Evolutionary conservation across 2,113 vertebrate species (phyloP).

Genomic region (Ophiodon elongatus): DNA sequence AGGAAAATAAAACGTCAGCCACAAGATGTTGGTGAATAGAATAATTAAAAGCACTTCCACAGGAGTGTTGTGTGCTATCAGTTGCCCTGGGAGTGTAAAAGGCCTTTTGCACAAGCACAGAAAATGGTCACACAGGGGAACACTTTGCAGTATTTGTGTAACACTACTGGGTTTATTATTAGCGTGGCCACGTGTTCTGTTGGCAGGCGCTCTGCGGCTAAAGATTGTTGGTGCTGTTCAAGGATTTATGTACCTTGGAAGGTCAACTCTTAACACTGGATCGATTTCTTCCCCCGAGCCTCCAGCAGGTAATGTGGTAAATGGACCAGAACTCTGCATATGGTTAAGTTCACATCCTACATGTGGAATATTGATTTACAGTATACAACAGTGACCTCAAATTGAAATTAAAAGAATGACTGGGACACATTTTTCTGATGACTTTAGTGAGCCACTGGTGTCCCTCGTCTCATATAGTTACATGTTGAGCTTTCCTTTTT

Average conservation of each 20-base stretch:
- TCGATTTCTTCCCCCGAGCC: neutral
- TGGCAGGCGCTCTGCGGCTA: slow-evolving; percentile 48
- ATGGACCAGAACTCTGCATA: neutral
- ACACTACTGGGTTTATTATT: slow-evolving; percentile 78
- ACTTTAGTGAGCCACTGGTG: neutral
- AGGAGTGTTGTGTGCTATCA: neutral
- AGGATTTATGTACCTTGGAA: slow-evolving; percentile 54
- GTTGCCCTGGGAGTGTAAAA: slow-evolving; percentile 3
- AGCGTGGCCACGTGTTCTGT: slow-evolving; percentile 64
- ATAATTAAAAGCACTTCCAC: neutral
- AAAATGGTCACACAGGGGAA: slow-evolving; percentile 60
- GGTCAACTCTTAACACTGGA: slow-evolving; percentile 50
- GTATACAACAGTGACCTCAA: neutral
- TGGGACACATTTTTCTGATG: neutral
- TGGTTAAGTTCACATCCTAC: neutral
- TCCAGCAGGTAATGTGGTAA: slow-evolving; percentile 3
- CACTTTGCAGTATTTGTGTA: slow-evolving; percentile 69
- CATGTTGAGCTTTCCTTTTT: neutral
- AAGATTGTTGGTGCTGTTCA: slow-evolving; percentile 28
- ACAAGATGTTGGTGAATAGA: neutral
- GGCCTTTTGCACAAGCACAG: neutral
- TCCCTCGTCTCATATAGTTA: neutral
- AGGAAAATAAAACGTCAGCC: neutral
- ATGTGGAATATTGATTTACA: neutral
- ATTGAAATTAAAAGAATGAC: neutral